phyloP scores from a whole-genome alignment of 2,113 vertebrate species.

The Oenanthe oenanthe region DNA sequence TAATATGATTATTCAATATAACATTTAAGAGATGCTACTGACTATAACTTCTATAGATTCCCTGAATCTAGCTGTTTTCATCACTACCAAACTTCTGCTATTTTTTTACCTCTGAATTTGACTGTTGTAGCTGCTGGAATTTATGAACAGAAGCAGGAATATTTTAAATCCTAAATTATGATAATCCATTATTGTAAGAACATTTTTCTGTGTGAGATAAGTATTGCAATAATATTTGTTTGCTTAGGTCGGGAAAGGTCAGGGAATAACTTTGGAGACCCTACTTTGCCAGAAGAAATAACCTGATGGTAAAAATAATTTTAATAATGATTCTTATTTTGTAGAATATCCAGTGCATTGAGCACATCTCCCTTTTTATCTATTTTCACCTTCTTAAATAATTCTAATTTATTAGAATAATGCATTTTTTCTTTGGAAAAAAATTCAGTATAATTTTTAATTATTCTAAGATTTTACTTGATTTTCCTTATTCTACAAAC shows the following conservation, averaged over 20 bases:
- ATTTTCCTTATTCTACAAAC: neutral
- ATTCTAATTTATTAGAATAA: neutral
- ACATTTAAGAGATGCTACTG: neutral
- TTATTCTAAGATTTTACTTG: neutral
- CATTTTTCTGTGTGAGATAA: neutral
- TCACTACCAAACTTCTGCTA: neutral
- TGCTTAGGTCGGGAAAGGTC: rapidly evolving
- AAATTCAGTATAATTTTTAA: neutral
- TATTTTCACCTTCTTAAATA: neutral
- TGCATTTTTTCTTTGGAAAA: neutral
- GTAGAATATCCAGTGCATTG: neutral
- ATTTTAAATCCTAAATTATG: neutral
- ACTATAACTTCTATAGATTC: neutral
- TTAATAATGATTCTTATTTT: neutral
- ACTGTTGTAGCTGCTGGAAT: neutral
- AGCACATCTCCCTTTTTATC: neutral
- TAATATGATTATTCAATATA: neutral
- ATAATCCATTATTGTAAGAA: neutral
- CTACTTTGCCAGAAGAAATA: neutral
- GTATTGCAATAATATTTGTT: neutral
- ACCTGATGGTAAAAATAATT: neutral
- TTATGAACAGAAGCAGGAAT: neutral
- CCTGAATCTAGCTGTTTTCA: neutral
- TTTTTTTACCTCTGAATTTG: neutral
- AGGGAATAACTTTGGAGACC: neutral